phyloP scores from a whole-genome alignment of 2,797 vertebrate genomes.

The Bradypodion pumilum region DNA sequence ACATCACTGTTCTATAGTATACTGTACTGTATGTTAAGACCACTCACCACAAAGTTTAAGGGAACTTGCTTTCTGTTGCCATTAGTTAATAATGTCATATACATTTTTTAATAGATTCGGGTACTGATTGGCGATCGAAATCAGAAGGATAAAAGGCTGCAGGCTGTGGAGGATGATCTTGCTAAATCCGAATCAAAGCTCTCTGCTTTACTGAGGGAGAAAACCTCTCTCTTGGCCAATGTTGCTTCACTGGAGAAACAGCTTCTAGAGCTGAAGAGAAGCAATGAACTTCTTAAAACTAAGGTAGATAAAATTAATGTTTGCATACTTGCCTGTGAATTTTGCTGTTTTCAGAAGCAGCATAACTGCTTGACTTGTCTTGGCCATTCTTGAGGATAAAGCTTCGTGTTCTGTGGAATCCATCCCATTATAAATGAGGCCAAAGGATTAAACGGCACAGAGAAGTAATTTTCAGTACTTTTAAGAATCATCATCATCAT shows the following conservation, averaged over 20 bases:
- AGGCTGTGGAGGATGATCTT: conserved; percentile 84
- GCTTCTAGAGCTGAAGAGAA: conserved; percentile 83
- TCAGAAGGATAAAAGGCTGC: conserved; percentile 84
- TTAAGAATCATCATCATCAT: background rate
- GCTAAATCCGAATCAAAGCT: conserved; percentile 88
- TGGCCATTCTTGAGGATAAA: no score
- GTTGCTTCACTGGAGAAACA: conserved; percentile 88
- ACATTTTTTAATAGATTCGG: conserved; percentile 81
- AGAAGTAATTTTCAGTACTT: background rate
- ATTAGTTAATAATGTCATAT: background rate
- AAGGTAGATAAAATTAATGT: conserved; percentile 80
- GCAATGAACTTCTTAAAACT: conserved; percentile 90
- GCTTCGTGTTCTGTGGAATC: background rate
- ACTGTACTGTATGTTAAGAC: no score
- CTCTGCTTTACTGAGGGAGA: conserved; percentile 84
- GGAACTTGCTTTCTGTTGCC: background rate
- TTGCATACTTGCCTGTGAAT: accelerated
- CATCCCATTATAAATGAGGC: background rate
- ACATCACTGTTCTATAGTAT: no score
- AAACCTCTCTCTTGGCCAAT: conserved; percentile 82
- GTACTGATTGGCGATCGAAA: conserved; percentile 86
- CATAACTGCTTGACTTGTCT: background rate
- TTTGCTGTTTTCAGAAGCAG: background rate
- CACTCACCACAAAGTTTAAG: background rate
- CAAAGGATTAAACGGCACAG: background rate